phyloP scores from a whole-genome alignment of 2,113 vertebrate genomes.

The Typhlomys cinereus region DNA sequence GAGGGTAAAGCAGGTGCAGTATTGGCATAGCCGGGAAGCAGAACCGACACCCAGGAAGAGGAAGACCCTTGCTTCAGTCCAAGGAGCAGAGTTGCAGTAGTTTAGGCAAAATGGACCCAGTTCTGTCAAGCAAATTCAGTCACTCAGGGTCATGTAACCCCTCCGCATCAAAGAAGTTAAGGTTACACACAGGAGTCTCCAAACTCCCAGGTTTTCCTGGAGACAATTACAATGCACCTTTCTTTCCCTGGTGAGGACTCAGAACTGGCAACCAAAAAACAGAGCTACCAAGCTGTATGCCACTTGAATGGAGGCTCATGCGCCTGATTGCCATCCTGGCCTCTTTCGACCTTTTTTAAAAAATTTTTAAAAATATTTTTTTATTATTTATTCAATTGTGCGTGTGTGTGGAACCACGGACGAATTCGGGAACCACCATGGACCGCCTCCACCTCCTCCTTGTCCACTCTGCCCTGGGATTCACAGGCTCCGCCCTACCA shows the following conservation, averaged over 20 bases:
- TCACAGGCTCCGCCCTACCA: too few relatives aligned
- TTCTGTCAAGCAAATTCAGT: background rate
- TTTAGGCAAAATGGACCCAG: background rate
- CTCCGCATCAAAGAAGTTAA: background rate
- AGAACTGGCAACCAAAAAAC: background rate
- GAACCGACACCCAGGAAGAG: background rate
- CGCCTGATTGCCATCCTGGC: background rate
- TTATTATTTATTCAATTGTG: too few relatives aligned
- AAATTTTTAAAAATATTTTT: too few relatives aligned
- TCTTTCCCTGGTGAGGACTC: background rate
- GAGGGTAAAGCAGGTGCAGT: background rate
- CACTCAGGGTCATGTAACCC: background rate
- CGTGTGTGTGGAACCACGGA: too few relatives aligned
- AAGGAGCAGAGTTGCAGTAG: background rate
- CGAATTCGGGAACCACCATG: too few relatives aligned
- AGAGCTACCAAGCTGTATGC: background rate
- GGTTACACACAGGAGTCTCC: accelerated
- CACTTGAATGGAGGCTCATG: background rate
- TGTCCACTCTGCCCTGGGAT: too few relatives aligned
- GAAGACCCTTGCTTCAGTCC: background rate
- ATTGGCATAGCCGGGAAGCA: accelerated
- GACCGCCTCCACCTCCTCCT: too few relatives aligned
- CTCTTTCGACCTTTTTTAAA: background rate
- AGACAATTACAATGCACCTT: background rate
- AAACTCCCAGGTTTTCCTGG: background rate